Conservation (phyloP, 1,140 invertebrate genomes). For the Eueides isabella region DNA sequence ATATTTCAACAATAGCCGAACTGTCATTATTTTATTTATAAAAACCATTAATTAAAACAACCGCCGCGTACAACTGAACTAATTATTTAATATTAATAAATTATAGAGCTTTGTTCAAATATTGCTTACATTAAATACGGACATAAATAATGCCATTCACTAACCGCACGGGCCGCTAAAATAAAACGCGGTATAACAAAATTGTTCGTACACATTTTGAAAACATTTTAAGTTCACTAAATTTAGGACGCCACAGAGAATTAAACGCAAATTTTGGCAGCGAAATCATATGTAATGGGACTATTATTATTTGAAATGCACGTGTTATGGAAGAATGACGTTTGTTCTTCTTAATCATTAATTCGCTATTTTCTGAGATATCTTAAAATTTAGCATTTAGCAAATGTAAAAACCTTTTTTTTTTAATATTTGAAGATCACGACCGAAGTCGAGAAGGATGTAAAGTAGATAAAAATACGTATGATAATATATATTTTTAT, state of each 20-base stretch:
- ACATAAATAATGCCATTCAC: conserved; percentile 38
- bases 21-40: conserved; percentile 2
- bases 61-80: conserved; percentile 33
- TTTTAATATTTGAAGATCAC: no score
- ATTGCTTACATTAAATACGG: conserved; percentile 33
- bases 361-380: no score
- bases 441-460: no score
- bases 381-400: no score
- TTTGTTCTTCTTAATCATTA: background rate
- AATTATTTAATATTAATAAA: conserved; percentile 43
- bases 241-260: conserved; percentile 39
- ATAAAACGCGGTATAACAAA: conserved; percentile 37
- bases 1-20: background rate
- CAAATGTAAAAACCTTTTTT: no score
- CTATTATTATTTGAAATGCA: background rate
- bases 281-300: conserved; percentile 14
- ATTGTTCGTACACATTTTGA: conserved; percentile 34
- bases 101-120: conserved; percentile 40
- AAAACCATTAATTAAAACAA: conserved; percentile 32
- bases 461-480: no score
- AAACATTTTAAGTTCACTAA: conserved; percentile 35
- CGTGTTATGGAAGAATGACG: background rate
- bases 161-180: conserved; percentile 34
- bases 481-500: no score
- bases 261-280: conserved; percentile 35